Percentiles rank a stretch among this genome's conserved stretches.
Conservation (phyloP, 2,888 invertebrate genomes). For the Eupeodes latifasciatus region DNA sequence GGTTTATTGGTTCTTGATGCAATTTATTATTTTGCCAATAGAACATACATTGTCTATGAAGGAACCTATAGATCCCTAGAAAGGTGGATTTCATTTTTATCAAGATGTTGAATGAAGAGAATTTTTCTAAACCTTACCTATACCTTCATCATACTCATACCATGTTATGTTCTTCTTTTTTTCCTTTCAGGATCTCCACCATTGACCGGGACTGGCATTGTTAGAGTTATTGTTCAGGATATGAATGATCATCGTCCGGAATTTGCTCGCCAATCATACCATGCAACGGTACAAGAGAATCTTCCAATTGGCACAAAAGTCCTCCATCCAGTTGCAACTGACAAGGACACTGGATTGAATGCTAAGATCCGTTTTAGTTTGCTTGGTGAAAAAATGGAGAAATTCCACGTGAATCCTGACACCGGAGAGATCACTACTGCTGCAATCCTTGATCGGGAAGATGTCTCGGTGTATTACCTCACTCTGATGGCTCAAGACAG, state of each 20-base stretch:
- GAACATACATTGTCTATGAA: constrained; percentile 21
- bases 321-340: constrained; percentile 90
- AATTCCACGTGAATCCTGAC: constrained; percentile 91
- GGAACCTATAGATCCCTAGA: not conserved
- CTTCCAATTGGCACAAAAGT: constrained; percentile 91
- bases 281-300: constrained; percentile 92
- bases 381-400: constrained; percentile 91
- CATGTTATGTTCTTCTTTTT: constrained; percentile 66
- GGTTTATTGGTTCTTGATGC: constrained; percentile 69
- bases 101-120: constrained; percentile 56
- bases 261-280: constrained; percentile 92
- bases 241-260: constrained; percentile 97
- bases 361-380: constrained; percentile 94
- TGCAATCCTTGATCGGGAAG: constrained; percentile 91
- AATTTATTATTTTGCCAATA: constrained; percentile 68
- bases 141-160: constrained; percentile 48
- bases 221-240: constrained; percentile 95
- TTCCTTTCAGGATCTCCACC: constrained; percentile 92
- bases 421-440: constrained; percentile 92
- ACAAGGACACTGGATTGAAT: constrained; percentile 93
- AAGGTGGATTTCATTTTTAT: constrained; percentile 49
- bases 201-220: constrained; percentile 95
- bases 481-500: constrained; percentile 95
- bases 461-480: constrained; percentile 90
- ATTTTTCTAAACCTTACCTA: constrained; percentile 41